Conservation (phyloP, 2,888 invertebrate genomes). For the Melipona bicolor region DNA sequence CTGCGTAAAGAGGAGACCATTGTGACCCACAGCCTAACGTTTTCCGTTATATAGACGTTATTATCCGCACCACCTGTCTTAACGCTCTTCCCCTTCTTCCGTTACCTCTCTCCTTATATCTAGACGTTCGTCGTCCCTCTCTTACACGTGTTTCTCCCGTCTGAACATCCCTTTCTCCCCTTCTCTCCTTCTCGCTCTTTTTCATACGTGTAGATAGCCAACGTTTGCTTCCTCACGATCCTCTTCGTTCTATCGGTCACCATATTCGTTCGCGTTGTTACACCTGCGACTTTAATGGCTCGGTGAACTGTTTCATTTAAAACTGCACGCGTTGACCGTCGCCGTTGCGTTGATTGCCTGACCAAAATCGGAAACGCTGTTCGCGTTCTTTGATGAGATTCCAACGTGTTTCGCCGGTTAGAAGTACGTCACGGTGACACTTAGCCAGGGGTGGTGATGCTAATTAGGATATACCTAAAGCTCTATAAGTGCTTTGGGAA, state of each 20-base stretch:
- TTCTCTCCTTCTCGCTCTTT: conserved; percentile 4
- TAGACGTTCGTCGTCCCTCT: conserved; percentile 28
- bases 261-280: conserved; percentile 60
- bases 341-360: conserved; percentile 24
- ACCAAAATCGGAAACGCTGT: conserved; percentile 40
- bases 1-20: conserved; percentile 45
- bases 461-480: background rate
- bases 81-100: conserved; percentile 64
- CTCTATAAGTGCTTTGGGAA: background rate
- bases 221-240: background rate
- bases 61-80: conserved; percentile 71
- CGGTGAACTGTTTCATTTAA: conserved; percentile 49
- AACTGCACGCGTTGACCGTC: conserved; percentile 33
- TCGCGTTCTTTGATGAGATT: conserved; percentile 16
- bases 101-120: conserved; percentile 64
- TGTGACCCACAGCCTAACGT: conserved; percentile 63
- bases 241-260: conserved; percentile 30
- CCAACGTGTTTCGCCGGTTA: background rate
- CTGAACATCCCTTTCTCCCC: background rate
- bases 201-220: background rate
- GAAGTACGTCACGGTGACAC: background rate
- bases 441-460: background rate
- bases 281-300: conserved; percentile 63
- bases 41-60: conserved; percentile 69
- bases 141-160: background rate